Evolutionary conservation across 2,113 vertebrate species (phyloP).

Genomic region (Crotalus viridis): DNA sequence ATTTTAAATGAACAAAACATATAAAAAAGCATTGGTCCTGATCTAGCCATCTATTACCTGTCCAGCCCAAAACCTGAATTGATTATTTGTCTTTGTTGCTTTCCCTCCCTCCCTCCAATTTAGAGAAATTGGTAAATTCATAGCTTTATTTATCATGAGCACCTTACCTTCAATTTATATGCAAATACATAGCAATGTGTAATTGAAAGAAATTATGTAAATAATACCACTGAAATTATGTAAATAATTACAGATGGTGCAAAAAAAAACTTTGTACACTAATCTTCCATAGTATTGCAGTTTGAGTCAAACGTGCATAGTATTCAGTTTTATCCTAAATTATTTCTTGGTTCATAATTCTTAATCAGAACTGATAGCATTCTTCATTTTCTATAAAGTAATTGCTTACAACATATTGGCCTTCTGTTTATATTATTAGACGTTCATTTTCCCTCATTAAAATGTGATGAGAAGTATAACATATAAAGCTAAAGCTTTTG

Average conservation of each 20-base stretch:
- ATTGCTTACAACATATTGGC: background rate
- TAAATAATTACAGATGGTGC: background rate
- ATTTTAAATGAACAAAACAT: background rate
- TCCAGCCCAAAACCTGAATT: background rate
- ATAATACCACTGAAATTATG: background rate
- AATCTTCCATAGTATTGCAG: background rate
- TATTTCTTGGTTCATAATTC: background rate
- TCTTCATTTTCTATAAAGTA: background rate
- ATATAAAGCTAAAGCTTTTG: background rate
- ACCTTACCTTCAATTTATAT: background rate
- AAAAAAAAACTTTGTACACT: background rate
- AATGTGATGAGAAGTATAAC: background rate
- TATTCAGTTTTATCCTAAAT: background rate
- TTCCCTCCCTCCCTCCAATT: background rate
- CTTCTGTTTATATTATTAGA: background rate
- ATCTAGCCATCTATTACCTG: background rate
- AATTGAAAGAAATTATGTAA: background rate
- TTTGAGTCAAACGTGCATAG: background rate
- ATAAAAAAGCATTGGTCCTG: background rate
- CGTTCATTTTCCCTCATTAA: background rate
- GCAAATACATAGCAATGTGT: background rate
- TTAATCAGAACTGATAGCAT: background rate
- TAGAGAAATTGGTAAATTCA: background rate
- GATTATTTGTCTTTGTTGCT: background rate
- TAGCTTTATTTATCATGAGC: background rate